Evolutionary conservation across 2,888 invertebrate genomes (phyloP).

Genomic region (Cylloceria caligata): DNA sequence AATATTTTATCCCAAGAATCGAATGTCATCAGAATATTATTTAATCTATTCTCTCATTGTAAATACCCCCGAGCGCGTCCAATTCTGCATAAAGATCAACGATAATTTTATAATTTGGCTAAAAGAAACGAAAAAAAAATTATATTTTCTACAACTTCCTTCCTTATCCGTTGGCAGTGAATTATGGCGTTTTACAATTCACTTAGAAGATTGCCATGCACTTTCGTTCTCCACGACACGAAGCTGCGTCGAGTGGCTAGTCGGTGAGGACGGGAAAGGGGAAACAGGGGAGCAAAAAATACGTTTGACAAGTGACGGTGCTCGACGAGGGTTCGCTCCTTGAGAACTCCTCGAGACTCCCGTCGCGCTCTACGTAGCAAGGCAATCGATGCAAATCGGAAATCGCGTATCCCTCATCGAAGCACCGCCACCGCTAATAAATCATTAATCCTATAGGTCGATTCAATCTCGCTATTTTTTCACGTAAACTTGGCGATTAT

Average conservation of each 20-base stretch:
- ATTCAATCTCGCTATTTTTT: neutral
- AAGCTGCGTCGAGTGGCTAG: conserved; percentile 4
- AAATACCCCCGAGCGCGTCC: neutral
- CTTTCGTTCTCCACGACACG: neutral
- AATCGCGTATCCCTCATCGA: neutral
- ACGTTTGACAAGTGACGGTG: conserved; percentile 1
- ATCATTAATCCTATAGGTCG: neutral
- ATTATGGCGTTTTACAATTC: neutral
- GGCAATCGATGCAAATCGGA: conserved; percentile 24
- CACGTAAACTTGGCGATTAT: neutral
- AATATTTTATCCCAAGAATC: neutral
- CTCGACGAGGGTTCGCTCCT: conserved; percentile 31
- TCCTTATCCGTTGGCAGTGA: neutral
- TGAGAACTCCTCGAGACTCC: conserved; percentile 24
- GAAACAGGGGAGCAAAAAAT: conserved; percentile 1
- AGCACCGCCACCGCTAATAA: conserved; percentile 15
- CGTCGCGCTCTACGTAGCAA: neutral
- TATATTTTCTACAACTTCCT: neutral
- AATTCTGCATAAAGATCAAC: neutral
- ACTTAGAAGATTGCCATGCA: conserved; percentile 14
- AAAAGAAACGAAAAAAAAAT: neutral
- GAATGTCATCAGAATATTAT: neutral
- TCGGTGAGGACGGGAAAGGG: neutral
- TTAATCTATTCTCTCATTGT: neutral
- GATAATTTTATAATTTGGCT: neutral